These are phyloP conservation scores for Drosophila ogumai DNA, from an alignment of 1,140 invertebrate genomes.

Conservation along the genomic window DNA sequence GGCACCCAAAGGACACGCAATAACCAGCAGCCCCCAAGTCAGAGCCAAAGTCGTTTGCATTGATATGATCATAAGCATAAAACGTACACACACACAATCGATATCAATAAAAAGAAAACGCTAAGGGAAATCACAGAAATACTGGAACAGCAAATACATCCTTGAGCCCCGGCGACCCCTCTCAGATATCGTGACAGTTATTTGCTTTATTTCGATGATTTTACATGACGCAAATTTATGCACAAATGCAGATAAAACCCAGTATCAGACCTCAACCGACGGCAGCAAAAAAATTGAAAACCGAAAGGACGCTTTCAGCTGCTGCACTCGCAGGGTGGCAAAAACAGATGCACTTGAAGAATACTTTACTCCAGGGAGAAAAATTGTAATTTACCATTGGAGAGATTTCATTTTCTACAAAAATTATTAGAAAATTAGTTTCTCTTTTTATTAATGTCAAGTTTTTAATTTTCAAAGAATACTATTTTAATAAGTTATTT, in stretches of 20 bases:
- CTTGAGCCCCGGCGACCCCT: slow-evolving; percentile 8
- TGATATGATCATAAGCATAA: slow-evolving; percentile 75
- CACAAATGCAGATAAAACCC: slow-evolving; percentile 58
- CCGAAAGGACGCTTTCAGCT: slow-evolving; percentile 5
- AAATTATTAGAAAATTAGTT: not conserved
- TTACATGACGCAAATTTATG: slow-evolving; percentile 79
- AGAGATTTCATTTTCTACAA: not conserved
- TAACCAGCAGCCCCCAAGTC: slow-evolving; percentile 15
- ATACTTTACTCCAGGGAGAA: not conserved
- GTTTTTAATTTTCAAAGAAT: not conserved
- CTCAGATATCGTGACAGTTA: slow-evolving; percentile 63
- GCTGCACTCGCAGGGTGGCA: slow-evolving; percentile 34
- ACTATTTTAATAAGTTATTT: too few species aligned
- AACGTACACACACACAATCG: slow-evolving; percentile 35
- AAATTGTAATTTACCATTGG: not conserved
- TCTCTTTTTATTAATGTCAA: not conserved
- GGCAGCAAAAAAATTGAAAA: slow-evolving; percentile 6
- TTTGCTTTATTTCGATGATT: slow-evolving; percentile 82
- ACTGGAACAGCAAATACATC: slow-evolving; percentile 25
- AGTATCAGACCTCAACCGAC: slow-evolving; percentile 8
- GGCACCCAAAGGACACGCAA: slow-evolving; percentile 45
- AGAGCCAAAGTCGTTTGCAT: slow-evolving; percentile 50
- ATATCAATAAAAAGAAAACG: slow-evolving; percentile 44
- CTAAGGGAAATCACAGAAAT: slow-evolving; percentile 39
- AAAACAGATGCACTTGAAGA: slow-evolving; percentile 11